A percentile compares a stretch with the other conserved stretches of the same genome.
These are phyloP conservation scores for Anastatus disparis DNA, from an alignment of 1,140 invertebrate genomes.

Conservation along the genomic window DNA sequence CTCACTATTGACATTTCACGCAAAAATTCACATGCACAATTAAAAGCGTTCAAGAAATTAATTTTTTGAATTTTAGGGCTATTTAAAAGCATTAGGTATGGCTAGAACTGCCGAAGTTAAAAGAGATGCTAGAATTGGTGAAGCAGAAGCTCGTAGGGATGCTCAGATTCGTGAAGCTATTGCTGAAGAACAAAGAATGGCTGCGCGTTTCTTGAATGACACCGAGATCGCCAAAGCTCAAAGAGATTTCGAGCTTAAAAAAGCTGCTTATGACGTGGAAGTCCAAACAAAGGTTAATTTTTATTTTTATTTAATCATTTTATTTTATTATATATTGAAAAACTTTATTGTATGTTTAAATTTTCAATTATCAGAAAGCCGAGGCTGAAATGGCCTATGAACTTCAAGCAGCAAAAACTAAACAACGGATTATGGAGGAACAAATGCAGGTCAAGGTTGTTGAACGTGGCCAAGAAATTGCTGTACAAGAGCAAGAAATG, in stretches of 20 bases:
- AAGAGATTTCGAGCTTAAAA: slow-evolving; percentile 96
- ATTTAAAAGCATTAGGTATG: slow-evolving; percentile 94
- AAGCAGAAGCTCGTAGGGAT: slow-evolving; percentile 91
- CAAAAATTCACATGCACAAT: background rate
- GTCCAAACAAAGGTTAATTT: slow-evolving; percentile 87
- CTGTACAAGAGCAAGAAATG: slow-evolving; percentile 90
- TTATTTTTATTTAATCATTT: background rate
- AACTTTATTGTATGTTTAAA: background rate
- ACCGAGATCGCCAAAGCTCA: slow-evolving; percentile 97
- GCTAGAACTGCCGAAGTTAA: slow-evolving; percentile 97
- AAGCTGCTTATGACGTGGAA: slow-evolving; percentile 96
- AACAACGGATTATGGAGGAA: slow-evolving; percentile 95
- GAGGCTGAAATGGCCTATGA: slow-evolving; percentile 96
- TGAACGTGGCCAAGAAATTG: slow-evolving; percentile 91
- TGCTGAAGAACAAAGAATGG: slow-evolving; percentile 96
- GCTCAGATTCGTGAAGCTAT: slow-evolving; percentile 93
- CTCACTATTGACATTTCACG: no score
- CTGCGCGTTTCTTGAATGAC: slow-evolving; percentile 89
- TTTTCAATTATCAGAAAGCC: slow-evolving; percentile 72
- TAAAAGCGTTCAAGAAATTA: slow-evolving; percentile 18
- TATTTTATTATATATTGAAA: background rate
- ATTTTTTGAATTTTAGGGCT: slow-evolving; percentile 76
- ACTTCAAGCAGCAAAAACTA: slow-evolving; percentile 94
- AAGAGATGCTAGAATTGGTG: slow-evolving; percentile 93
- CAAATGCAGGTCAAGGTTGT: slow-evolving; percentile 96